phyloP scores from a whole-genome alignment of 2,113 vertebrate genomes.

The Trichomycterus rosablanca region DNA sequence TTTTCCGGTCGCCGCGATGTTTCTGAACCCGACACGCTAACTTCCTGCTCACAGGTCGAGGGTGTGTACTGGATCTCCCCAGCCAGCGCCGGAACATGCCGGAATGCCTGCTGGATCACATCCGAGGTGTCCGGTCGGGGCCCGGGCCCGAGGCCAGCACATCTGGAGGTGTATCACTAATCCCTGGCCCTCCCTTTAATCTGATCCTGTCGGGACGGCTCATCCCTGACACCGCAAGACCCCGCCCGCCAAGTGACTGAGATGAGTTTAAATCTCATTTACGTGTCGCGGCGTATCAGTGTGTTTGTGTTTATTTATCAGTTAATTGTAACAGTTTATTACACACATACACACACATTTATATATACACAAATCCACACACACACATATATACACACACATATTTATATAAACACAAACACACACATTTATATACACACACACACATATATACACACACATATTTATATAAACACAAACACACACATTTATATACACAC shows the following conservation, averaged over 20 bases:
- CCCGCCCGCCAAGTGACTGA: too few species aligned
- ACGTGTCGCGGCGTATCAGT: too few species aligned
- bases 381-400: neutral
- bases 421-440: too few species aligned
- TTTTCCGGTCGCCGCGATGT: slow-evolving; percentile 43
- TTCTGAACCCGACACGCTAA: slow-evolving; percentile 45
- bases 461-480: too few species aligned
- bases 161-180: slow-evolving; percentile 46
- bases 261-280: too few species aligned
- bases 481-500: too few species aligned
- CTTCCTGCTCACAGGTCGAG: slow-evolving; percentile 49
- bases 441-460: too few species aligned
- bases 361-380: neutral
- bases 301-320: neutral
- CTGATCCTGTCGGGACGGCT: slow-evolving; percentile 28
- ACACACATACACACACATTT: too few species aligned
- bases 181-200: slow-evolving; percentile 25
- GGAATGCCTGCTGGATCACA: slow-evolving; percentile 41
- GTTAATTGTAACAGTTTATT: too few species aligned
- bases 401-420: too few species aligned
- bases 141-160: slow-evolving; percentile 41
- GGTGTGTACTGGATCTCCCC: slow-evolving; percentile 35
- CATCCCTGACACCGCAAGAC: too few species aligned
- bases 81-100: slow-evolving; percentile 35
- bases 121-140: slow-evolving; percentile 30